Base-by-base conservation (phyloP, 2,888 invertebrate species). In the Harpalus rubripes region DNA sequence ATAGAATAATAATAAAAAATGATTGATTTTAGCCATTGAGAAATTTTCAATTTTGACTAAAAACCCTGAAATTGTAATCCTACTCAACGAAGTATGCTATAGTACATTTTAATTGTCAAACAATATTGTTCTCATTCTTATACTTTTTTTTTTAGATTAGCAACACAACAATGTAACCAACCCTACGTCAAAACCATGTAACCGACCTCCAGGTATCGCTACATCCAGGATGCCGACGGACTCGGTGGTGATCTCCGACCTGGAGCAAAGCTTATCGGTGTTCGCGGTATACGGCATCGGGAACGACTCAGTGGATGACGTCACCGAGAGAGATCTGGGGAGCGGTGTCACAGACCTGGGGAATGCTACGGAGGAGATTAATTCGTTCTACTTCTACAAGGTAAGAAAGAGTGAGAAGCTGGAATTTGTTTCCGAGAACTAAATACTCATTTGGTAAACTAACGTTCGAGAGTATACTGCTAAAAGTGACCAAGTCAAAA, bases 341-440 rank as follows among this genome's bases (percentile, higher is more conserved):
- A 18, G 44, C 56, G 65, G 56, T n/a, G 32, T 56, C 39, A 15
- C 12, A 22, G 5, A 52, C 10, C 16, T n/a, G 56, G 32, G 26
- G 26, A 81, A 52, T 22, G 26, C 26, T 7, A 61, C 78, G 52
- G 84, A 84, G 7, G 84, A 84, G 32, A 84, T 84, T 15, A 84
- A 84, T 63, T 84, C 84, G 56, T 84, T 84, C 65, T 84, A 84
- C 56, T 84, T 84, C 41, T 84, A 84, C 65, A 84, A 84, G 84
- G 84, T 84, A 44, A 76, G 22, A 15, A 7, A n/a, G n/a, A n/a
- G n/a, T n/a, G n/a, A n/a, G n/a, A n/a, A n/a, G n/a, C n/a, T n/a
- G n/a, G n/a, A n/a, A n/a, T n/a, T n/a, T n/a, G n/a, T n/a, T n/a
- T n/a, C n/a, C n/a, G n/a, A n/a, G n/a, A n/a, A n/a, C n/a, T n/a